Conservation (phyloP, 1,140 invertebrate genomes). For the Magallana gigas region DNA sequence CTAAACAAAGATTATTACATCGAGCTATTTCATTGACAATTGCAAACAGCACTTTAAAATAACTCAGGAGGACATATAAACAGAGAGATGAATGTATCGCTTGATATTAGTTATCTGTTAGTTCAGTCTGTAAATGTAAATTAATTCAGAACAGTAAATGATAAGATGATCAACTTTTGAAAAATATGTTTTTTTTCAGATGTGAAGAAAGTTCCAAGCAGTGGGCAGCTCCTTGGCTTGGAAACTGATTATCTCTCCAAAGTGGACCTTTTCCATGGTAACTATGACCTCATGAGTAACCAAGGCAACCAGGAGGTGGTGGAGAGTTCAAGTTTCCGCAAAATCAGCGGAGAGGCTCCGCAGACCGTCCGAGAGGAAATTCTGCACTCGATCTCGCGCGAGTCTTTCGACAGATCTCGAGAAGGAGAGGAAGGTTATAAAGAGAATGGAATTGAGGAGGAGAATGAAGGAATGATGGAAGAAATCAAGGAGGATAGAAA, state of each 20-base stretch:
- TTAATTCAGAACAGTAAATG: too few species aligned
- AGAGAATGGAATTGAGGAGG: conserved; percentile 2
- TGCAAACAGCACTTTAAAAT: too few species aligned
- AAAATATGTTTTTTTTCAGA: background rate
- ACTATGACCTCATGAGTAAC: conserved; percentile 64
- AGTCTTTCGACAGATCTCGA: background rate
- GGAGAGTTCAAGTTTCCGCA: conserved; percentile 70
- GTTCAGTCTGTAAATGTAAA: too few species aligned
- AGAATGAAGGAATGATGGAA: conserved; percentile 23
- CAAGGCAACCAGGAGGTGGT: conserved; percentile 64
- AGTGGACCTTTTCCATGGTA: conserved; percentile 72
- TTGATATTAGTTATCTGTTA: too few species aligned
- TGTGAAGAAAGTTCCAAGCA: conserved; percentile 2
- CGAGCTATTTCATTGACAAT: too few species aligned
- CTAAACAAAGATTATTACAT: too few species aligned
- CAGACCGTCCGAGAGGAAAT: conserved; percentile 55
- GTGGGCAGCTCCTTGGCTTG: conserved; percentile 45
- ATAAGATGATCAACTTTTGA: background rate
- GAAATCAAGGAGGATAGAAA: conserved; percentile 38
- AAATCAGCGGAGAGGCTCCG: conserved; percentile 64
- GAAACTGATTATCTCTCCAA: conserved; percentile 75
- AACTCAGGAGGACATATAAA: too few species aligned
- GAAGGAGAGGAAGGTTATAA: background rate
- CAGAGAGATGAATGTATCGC: too few species aligned
- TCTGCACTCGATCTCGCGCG: background rate